phyloP scores from a whole-genome alignment of 2,113 vertebrate species.

The Tachuris rubrigastra region DNA sequence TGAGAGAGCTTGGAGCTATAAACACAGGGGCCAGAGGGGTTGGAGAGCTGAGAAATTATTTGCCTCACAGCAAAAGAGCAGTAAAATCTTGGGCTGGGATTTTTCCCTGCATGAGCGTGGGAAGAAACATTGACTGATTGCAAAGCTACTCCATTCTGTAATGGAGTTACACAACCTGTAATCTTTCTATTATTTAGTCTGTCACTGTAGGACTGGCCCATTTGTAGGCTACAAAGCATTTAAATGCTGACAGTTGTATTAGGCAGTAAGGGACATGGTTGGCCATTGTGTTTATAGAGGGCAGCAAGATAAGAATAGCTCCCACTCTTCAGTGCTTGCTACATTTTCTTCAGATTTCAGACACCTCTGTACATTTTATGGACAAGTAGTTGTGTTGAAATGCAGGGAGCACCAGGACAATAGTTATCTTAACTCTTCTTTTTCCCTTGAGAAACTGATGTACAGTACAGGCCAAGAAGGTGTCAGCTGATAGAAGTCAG shows the following conservation, averaged over 20 bases:
- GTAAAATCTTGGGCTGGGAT: background rate
- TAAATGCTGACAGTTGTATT: constrained; percentile 3
- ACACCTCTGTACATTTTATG: background rate
- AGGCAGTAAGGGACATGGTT: background rate
- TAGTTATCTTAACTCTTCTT: constrained; percentile 21
- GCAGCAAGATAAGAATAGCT: constrained; percentile 12
- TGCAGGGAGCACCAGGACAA: background rate
- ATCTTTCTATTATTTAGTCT: background rate
- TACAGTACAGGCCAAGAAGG: background rate
- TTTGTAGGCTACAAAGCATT: constrained; percentile 18
- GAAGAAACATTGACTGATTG: background rate
- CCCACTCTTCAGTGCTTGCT: background rate
- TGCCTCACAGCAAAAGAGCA: background rate
- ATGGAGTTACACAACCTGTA: background rate
- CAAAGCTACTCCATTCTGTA: background rate
- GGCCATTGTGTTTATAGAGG: background rate
- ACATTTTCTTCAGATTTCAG: background rate
- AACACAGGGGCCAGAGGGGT: background rate
- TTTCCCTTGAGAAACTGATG: constrained; percentile 42
- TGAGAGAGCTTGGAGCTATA: background rate
- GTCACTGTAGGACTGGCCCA: background rate
- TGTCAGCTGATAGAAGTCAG: constrained; percentile 51
- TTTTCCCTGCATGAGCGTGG: background rate
- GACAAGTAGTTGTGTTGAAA: constrained; percentile 42
- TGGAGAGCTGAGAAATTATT: background rate